These are phyloP conservation scores for Phaethornis superciliosus DNA, from an alignment of 2,113 vertebrate genomes.

Conservation along the genomic window DNA sequence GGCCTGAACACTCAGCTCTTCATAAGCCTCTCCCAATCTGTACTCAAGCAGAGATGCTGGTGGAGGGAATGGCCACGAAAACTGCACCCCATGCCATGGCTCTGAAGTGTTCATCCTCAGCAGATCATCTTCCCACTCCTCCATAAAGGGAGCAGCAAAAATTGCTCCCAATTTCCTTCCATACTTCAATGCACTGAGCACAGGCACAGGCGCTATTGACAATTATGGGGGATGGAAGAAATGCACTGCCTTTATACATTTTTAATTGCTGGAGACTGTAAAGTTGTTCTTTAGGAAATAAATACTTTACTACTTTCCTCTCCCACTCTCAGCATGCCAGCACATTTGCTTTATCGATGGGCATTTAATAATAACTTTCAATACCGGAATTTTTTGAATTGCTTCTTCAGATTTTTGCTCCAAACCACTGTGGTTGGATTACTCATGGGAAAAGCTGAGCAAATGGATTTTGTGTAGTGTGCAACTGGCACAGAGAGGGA, in stretches of 20 bases:
- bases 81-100: not conserved
- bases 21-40: not conserved
- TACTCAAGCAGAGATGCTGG: not conserved
- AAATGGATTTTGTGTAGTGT: conserved; percentile 67
- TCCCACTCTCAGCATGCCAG: conserved; percentile 58
- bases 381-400: conserved; percentile 73
- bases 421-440: conserved; percentile 67
- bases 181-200: not conserved
- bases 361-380: conserved; percentile 77
- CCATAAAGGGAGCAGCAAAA: conserved; percentile 2
- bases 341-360: conserved; percentile 69
- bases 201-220: conserved; percentile 12
- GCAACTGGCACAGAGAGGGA: not conserved
- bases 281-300: conserved; percentile 74
- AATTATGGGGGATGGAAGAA: not conserved
- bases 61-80: not conserved
- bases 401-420: conserved; percentile 73
- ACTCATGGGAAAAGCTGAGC: conserved; percentile 75
- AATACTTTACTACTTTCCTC: conserved; percentile 68
- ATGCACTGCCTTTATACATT: conserved; percentile 70
- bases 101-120: not conserved
- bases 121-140: not conserved
- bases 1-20: not conserved
- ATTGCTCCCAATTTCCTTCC: conserved; percentile 41
- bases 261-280: conserved; percentile 78